Base-by-base conservation (phyloP, 2,888 invertebrate genomes). In the Lasioglossum oenotherae region DNA sequence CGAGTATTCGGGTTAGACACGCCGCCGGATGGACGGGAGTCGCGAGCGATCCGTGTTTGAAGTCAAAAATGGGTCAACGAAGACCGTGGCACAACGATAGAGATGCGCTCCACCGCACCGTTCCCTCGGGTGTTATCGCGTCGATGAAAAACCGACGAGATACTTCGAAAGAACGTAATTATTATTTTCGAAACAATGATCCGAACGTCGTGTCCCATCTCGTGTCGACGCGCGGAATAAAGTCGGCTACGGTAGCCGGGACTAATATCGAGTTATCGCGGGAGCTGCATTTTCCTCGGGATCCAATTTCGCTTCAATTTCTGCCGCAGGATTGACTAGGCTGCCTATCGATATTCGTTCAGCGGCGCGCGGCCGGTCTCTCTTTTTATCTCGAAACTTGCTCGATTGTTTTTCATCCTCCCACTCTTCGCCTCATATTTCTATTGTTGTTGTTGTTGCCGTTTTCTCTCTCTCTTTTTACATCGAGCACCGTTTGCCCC, bases 301-400 rank as follows among this genome's bases (percentile, higher is more conserved):
- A 82, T 82, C 69, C 86, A 81, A 87, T 86, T 82, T 78, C 82
- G 75, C 72, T 80, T 76, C 86, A 87, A 87, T 87, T 81, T 86
- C 82, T 78, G 41, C 35, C 72, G 41, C 69, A 71, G 76, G 60
- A 80, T 87, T 41, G 80, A 74, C 77, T 35, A 69, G 46, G n/a
- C 60, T 35, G 44, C 19, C 53, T 46, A 85, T 86, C 86, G 76
- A 87, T 86, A 78, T 78, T 87, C 82, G 77, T 23, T 53, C n/a
- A 19, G 12, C 41, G 41, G 23, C 38, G 69, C 12, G 0, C 6
- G 64, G 35, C 19, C 31, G 31, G 38, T 14, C 38, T 73, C 31
- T 41, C 38, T 71, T 71, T 79, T 74, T 74, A 46, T 35, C 69
- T 19, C 19, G 5, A 77, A 73, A 82, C 74, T 75, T 41, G 75